Evolutionary conservation across 2,113 vertebrate genomes (phyloP).

Genomic region (Corvus hawaiiensis): DNA sequence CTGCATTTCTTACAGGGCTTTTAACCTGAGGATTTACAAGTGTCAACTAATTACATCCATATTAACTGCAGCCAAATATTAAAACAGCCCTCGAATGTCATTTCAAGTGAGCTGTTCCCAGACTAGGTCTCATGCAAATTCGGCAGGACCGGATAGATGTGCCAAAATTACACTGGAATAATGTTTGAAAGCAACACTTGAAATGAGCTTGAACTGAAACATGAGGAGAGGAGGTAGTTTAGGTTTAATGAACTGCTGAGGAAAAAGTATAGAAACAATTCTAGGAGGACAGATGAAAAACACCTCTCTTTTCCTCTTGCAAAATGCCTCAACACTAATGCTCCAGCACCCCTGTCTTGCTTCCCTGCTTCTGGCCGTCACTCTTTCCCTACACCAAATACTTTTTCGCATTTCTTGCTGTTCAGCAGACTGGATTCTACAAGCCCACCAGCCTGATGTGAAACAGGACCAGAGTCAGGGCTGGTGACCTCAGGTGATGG

Average conservation of each 20-base stretch:
- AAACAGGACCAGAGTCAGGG: background rate
- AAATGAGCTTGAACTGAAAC: background rate
- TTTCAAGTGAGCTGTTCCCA: background rate
- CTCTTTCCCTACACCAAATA: background rate
- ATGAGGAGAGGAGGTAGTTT: background rate
- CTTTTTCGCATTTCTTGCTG: background rate
- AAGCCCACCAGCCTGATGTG: background rate
- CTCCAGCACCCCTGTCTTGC: background rate
- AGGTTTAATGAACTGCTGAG: background rate
- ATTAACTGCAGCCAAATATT: background rate
- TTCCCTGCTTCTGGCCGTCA: background rate
- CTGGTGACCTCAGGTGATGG: background rate
- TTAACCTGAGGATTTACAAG: constrained; percentile 12
- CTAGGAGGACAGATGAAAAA: background rate
- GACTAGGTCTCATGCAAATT: background rate
- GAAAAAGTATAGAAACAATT: background rate
- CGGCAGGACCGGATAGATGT: background rate
- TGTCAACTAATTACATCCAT: constrained; percentile 14
- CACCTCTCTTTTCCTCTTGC: background rate
- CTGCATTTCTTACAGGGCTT: background rate
- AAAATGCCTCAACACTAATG: background rate
- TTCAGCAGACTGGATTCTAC: background rate
- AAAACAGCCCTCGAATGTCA: background rate
- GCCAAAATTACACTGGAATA: background rate
- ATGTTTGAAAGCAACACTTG: background rate